Conservation (phyloP, 2,113 vertebrate species). For the Passer domesticus region DNA sequence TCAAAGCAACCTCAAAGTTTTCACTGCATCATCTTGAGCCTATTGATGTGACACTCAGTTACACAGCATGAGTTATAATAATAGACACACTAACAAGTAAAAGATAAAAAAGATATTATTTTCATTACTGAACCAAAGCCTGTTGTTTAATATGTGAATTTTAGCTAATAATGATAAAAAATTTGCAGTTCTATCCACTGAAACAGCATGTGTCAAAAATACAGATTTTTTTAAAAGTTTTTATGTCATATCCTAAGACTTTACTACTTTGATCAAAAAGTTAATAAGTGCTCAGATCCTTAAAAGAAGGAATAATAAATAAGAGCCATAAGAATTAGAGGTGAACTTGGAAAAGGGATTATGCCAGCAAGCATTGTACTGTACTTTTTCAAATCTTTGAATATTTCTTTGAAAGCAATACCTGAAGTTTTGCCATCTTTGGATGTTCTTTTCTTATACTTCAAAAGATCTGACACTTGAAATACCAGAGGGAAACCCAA, state of each 20-base stretch:
- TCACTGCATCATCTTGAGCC: not conserved
- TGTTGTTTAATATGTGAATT: slow-evolving; percentile 13
- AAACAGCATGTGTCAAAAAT: not conserved
- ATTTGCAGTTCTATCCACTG: not conserved
- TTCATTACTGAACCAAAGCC: not conserved
- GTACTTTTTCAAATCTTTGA: not conserved
- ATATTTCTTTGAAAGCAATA: not conserved
- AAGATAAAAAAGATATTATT: not conserved
- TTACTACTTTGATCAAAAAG: not conserved
- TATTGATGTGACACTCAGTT: slow-evolving; percentile 2
- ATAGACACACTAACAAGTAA: not conserved
- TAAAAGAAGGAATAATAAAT: not conserved
- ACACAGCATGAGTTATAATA: not conserved
- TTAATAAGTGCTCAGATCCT: not conserved
- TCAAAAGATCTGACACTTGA: not conserved
- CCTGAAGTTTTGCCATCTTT: not conserved
- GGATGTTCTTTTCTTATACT: not conserved
- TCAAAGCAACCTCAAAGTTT: not conserved
- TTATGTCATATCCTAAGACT: not conserved
- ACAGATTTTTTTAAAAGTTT: not conserved
- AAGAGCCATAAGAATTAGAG: not conserved
- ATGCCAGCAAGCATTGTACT: not conserved
- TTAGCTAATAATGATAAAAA: slow-evolving; percentile 13
- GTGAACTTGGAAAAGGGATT: not conserved
- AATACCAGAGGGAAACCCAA: accelerated